Base-by-base conservation (phyloP, 2,888 invertebrate species). In the Tetragnatha montana region DNA sequence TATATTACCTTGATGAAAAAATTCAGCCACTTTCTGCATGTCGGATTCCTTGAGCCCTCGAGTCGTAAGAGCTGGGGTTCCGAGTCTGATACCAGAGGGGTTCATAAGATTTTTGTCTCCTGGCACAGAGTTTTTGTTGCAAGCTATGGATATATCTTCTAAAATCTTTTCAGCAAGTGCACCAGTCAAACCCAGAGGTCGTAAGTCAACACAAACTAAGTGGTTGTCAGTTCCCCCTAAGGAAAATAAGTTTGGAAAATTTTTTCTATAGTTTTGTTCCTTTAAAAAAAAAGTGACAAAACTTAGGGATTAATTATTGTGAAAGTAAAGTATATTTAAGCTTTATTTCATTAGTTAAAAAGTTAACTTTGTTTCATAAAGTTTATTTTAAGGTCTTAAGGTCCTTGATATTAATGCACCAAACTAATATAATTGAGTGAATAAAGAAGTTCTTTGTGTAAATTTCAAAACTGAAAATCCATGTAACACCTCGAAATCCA, bases 51-150 rank as follows among this genome's bases (percentile, higher is more conserved):
- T 95, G 10, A 99, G 94, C n/a, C 98, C 98, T 92, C 99, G 95
- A 0, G 99, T 99, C 1, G 99, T 99, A 35, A 99, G 94, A 0
- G 99, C 99, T 0, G 99, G 98, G 0, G 99, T 97, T 78, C 99
- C 99, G 75, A 99, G 94, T 89, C 99, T 95, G 86, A 99, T 96
- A 50, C 99, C 99, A 92, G 98, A 98, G 0, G 99, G 98, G 94
- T 97, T 97, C 92, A 99, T 94, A 0, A 99, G 98, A 92, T 98
- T 98, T 93, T 97, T 98, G 94, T 99, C 99, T 0, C 99, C 99
- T 4, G 99, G 99, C 91, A 97, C 97, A 6, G 95, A 99, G 93
- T 99, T 99, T 94, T 99, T 99, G 94, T 99, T 99, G 93, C 98
- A 98, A 14, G 98, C 98, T 92, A 99, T 97, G 89, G 96, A 96